Evolutionary conservation across 2,888 invertebrate species (phyloP), one percentile per base, ranked within the genome.

Genomic region (Lamproptera curius): DNA sequence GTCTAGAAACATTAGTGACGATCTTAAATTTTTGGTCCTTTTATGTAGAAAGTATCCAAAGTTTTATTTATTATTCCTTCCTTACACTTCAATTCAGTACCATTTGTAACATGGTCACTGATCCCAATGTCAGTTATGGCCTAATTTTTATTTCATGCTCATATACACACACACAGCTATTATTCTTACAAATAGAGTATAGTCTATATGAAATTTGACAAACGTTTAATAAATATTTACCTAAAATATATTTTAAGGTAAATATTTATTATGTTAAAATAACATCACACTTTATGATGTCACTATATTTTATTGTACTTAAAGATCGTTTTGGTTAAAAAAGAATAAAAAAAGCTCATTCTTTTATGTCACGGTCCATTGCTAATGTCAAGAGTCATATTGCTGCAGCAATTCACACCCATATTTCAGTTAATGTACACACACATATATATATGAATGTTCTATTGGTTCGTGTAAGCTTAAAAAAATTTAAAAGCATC

Each of bases 291-390:
- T 23, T 8, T 23, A 23, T 23, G 8, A 23, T 23, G 4, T 23
- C 8, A 23, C 4, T 4, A 4, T 23, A 6, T 5, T 28, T 28
- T 28, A 28, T 2, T 2, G 9, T 4, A 8, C 8, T 23, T 6
- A 23, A 23, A 4, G 23, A 23, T 6, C 8, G 4, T 8, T 8
- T 23, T 23, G 5, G 23, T 23, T 23, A 28, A 31, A 31, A 31
- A 2, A 31, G 4, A 5, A 31, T 20, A 20, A 39, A 39, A 39
- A 35, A 16, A 4, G 13, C 34, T 8, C 5, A 35, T 15, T 15
- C 15, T n/a, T 41, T 31, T 41, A 41, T 41, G 41, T 41, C 41
- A 41, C 31, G 41, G 41, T 11, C 17, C 16, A 31, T 16, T 11
- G 41, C 31, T 16, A 41, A 41, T 41, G 31, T 31, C 41, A 41